A percentile compares a stretch with the other conserved stretches of the same genome.
Conservation (phyloP, 2,888 invertebrate species). For the Lathronympha strigana region DNA sequence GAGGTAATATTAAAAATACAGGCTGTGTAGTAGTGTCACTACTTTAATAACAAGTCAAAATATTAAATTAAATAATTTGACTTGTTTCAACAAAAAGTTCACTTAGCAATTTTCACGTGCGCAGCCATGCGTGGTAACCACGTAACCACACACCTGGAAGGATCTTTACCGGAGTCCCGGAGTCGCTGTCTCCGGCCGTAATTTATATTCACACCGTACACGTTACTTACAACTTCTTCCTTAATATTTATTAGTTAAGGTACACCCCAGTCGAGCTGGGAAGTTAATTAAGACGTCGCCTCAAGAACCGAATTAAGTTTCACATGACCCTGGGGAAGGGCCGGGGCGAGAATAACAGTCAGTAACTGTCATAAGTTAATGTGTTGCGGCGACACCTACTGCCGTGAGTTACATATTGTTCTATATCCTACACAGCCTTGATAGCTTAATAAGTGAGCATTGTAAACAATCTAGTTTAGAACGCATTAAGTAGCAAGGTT, state of each 20-base stretch:
- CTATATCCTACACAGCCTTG: too few species aligned
- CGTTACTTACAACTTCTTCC: slow-evolving; percentile 44
- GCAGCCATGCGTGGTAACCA: slow-evolving; percentile 10
- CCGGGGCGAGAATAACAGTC: slow-evolving; percentile 44
- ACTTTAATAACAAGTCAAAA: too few species aligned
- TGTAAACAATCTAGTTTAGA: too few species aligned
- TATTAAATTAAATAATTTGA: too few species aligned
- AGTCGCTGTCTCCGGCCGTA: slow-evolving; percentile 29
- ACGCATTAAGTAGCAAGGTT: too few species aligned
- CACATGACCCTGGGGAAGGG: slow-evolving; percentile 59
- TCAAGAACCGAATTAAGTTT: slow-evolving; percentile 68
- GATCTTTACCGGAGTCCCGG: slow-evolving; percentile 8
- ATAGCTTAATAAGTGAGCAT: neutral
- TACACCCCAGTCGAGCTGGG: slow-evolving; percentile 45
- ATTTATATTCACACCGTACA: slow-evolving; percentile 42
- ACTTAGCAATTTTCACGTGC: too few species aligned
- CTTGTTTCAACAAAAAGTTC: too few species aligned
- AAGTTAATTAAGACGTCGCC: slow-evolving; percentile 69
- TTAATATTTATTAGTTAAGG: slow-evolving; percentile 41
- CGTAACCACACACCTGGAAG: slow-evolving; percentile 27
- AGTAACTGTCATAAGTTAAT: slow-evolving; percentile 48
- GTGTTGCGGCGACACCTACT: slow-evolving; percentile 46
- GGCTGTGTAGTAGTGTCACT: too few species aligned
- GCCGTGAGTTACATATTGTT: slow-evolving; percentile 66
- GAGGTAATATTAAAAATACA: too few species aligned